phyloP scores from a whole-genome alignment of 2,797 vertebrate species.

The Pipistrellus pygmaeus region DNA sequence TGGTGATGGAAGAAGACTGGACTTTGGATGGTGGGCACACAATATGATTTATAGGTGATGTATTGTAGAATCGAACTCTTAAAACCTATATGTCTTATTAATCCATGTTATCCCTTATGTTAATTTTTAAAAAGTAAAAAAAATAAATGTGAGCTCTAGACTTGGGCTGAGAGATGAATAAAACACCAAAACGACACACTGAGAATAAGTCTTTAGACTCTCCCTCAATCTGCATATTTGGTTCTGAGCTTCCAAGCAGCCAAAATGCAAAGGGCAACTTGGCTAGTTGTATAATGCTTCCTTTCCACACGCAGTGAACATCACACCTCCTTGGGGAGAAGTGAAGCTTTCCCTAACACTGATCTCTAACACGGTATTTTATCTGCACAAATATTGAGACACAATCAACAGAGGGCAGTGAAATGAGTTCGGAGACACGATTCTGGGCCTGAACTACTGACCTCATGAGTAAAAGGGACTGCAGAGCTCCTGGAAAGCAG shows the following conservation, averaged over 20 bases:
- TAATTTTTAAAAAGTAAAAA: not conserved
- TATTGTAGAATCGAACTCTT: not conserved
- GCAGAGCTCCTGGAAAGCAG: not conserved
- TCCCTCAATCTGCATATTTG: not conserved
- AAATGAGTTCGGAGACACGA: not conserved
- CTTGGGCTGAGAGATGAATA: not conserved
- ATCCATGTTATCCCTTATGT: not conserved
- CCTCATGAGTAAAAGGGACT: not conserved
- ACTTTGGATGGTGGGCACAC: not conserved
- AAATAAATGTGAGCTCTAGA: not conserved
- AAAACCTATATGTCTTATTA: not conserved
- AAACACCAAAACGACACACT: not conserved
- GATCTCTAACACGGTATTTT: not conserved
- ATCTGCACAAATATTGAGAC: not conserved
- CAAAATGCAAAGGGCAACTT: conserved; percentile 30
- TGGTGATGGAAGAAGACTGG: not conserved
- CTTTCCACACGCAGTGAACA: not conserved
- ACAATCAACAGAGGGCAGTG: not conserved
- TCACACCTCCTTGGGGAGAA: not conserved
- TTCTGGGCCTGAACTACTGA: not conserved
- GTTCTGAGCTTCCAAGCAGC: not conserved
- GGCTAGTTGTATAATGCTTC: not conserved
- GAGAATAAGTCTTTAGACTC: not conserved
- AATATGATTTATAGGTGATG: too few relatives aligned
- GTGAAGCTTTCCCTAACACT: not conserved